phyloP scores from a whole-genome alignment of 2,888 invertebrate species.

The Macropis europaea region DNA sequence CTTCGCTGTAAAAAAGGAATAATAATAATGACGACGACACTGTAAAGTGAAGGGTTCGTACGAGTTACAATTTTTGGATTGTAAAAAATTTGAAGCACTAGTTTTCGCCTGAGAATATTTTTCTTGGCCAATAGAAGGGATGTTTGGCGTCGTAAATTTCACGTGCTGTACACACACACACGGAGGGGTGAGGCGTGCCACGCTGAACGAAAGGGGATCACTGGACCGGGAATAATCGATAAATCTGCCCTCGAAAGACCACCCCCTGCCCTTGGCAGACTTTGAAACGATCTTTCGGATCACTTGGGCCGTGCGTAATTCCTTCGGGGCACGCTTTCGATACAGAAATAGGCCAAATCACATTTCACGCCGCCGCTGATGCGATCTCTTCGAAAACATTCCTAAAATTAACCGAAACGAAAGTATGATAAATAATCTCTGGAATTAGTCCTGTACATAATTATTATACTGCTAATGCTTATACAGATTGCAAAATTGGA shows the following conservation, averaged over 20 bases:
- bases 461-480: too few species aligned
- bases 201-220: constrained; percentile 69
- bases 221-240: constrained; percentile 76
- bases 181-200: constrained; percentile 42
- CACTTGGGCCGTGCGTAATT: constrained; percentile 25
- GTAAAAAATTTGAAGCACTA: too few species aligned
- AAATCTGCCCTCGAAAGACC: constrained; percentile 68
- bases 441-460: too few species aligned
- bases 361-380: not conserved
- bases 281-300: constrained; percentile 42
- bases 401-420: too few species aligned
- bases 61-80: too few species aligned
- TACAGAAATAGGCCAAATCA: constrained; percentile 7
- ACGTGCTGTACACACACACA: constrained; percentile 44
- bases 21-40: too few species aligned
- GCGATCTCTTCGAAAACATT: not conserved
- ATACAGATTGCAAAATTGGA: too few species aligned
- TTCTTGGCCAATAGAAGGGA: constrained; percentile 10
- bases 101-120: constrained; percentile 4
- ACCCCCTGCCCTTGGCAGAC: constrained; percentile 18
- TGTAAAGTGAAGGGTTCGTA: too few species aligned
- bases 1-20: too few species aligned
- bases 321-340: constrained; percentile 11
- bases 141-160: constrained; percentile 60
- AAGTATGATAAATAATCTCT: too few species aligned